Base-by-base conservation (phyloP, 2,888 invertebrate genomes). In the Notodonta dromedarius region DNA sequence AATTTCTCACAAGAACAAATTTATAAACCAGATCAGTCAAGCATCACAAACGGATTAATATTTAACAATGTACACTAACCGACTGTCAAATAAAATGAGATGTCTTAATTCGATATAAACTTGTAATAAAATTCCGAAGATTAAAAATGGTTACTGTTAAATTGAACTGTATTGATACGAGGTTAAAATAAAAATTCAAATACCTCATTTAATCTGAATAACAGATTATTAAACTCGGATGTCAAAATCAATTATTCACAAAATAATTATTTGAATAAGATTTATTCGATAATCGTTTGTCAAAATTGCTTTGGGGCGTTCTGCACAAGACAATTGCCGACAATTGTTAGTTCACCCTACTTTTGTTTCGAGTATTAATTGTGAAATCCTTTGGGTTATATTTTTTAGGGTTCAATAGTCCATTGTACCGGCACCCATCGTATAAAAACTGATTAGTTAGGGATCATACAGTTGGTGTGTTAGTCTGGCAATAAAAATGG, bases 181-280 rank as follows among this genome's bases (percentile, higher is more conserved):
- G 40, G 11, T 32, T 39, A 55, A 55, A 40, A 14, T 55, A 13
- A 8, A 40, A n/a, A 55, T 40, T 55, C 6, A 5, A n/a, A 53
- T 40, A 40, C 13, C 35, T 40, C 40, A 55, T 39, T 14, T 51
- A 5, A 48, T 24, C 39, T 13, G 35, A 69, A 83, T 83, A 83
- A 83, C 78, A 70, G 79, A 82, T 86, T 90, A 89, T 89, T 90
- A 87, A 83, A 78, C 65, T 24, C 24, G 56, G 66, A 83, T 76
- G 91, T 91, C 93, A 85, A 87, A 90, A 85, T 86, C 89, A 87
- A 91, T 93, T 92, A 90, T 87, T 83, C 88, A 86, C 80, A 78
- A 78, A 78, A 70, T 75, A 66, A 71, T 74, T 83, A 83, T 86
- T 87, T 91, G 90, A 92, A 90, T 91, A 90, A 90, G 90, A 91